A percentile compares a stretch with the other conserved stretches of the same genome.
phyloP scores from a whole-genome alignment of 2,113 vertebrate species.

The Ammospiza caudacuta region DNA sequence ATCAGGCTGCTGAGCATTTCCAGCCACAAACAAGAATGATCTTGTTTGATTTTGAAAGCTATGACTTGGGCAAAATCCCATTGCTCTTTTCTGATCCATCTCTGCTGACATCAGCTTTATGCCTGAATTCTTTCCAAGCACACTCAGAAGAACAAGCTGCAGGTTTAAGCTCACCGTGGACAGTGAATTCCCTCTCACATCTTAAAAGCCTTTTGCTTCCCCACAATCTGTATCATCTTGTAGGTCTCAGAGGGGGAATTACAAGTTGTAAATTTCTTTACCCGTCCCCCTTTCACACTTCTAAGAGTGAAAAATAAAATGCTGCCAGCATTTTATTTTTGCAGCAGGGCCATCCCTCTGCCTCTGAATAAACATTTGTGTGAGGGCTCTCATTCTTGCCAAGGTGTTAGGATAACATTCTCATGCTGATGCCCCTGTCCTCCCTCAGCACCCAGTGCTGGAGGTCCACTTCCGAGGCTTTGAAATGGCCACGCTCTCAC shows the following conservation, averaged over 20 bases:
- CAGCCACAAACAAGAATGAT: background rate
- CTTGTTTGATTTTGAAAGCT: background rate
- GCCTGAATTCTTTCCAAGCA: background rate
- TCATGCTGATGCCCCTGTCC: constrained; percentile 63
- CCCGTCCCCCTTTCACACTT: constrained; percentile 28
- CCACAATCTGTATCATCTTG: background rate
- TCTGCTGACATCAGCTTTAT: background rate
- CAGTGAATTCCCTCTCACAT: background rate
- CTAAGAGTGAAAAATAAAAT: constrained; percentile 50
- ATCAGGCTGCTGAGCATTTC: background rate
- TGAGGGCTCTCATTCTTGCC: constrained; percentile 35
- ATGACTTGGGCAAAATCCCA: background rate
- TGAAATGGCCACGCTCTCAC: constrained; percentile 69
- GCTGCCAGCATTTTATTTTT: constrained; percentile 18
- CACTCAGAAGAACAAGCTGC: background rate
- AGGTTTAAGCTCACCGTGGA: background rate
- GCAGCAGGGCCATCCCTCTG: constrained; percentile 10
- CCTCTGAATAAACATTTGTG: constrained; percentile 64
- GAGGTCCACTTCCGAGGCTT: constrained; percentile 62
- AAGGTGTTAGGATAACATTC: constrained; percentile 73
- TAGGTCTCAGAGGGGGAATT: background rate
- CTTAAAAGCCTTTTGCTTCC: constrained; percentile 30
- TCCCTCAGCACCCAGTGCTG: constrained; percentile 33
- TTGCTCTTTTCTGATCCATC: background rate
- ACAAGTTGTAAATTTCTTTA: constrained; percentile 38